Base-by-base conservation (phyloP, 2,113 vertebrate genomes). In the Podarcis muralis region DNA sequence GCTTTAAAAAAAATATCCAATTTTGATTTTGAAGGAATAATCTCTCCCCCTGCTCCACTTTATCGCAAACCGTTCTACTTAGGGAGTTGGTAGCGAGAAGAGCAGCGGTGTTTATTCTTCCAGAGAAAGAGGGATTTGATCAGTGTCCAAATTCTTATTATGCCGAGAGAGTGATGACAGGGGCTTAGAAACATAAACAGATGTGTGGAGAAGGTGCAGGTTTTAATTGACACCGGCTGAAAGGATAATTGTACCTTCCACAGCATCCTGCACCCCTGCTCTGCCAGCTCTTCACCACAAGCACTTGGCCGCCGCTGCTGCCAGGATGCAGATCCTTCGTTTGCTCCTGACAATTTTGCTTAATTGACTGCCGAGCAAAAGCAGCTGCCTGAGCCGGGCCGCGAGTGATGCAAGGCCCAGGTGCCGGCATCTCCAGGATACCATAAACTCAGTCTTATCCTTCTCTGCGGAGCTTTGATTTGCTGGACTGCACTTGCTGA, bases 151-250 rank as follows among this genome's bases (percentile, higher is more conserved):
- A 89, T 72, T 88, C 82, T 84, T 74, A 92, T 74, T 78, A 82
- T 83, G 86, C 92, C 81, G 91, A 93, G 90, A 68, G 83, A 87
- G 88, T 90, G 94, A 93, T 93, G 94, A 95, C 90, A 95, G 88
- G 82, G 32, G 7, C 3, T 12, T 75, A 20, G 86, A 91, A 87
- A 40, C 11, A 5, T n/a, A 72, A 32, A 25, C 87, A 93, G 90
- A 84, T 62, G 82, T 59, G 76, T 65, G 83, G 87, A 89, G 90
- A 84, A 53, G 0, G 0, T 85, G 76, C 11, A 27, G 57, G 23
- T 85, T 87, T 94, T 89, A 91, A 82, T 79, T 59, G 86, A 81
- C 74, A 11, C 69, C 78, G 83, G 80, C 87, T 89, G 89, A 35
- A 90, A 86, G 84, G 84, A 72, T 79, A 79, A 85, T 75, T 80